Conservation (phyloP, 2,113 vertebrate genomes). For the Gasterosteus aculeatus region DNA sequence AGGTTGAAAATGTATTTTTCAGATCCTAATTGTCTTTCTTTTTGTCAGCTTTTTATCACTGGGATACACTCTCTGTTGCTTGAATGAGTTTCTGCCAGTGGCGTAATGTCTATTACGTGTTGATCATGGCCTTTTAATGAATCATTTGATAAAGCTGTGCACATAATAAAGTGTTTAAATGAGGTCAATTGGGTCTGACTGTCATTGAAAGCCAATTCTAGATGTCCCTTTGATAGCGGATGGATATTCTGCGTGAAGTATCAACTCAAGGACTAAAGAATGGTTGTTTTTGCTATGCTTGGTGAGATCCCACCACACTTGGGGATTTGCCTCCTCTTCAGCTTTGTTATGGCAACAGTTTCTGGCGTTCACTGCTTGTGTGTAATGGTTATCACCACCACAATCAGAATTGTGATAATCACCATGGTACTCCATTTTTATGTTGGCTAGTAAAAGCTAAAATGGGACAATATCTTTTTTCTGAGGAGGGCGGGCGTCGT, state of each 20-base stretch:
- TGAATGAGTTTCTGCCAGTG: slow-evolving; percentile 41
- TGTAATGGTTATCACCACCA: slow-evolving; percentile 55
- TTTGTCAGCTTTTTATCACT: slow-evolving; percentile 69
- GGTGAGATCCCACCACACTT: slow-evolving; percentile 23
- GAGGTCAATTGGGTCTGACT: slow-evolving; percentile 40
- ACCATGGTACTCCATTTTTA: slow-evolving; percentile 61
- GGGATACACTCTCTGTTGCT: slow-evolving; percentile 49
- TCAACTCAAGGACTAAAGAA: slow-evolving; percentile 35
- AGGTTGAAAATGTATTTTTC: slow-evolving; percentile 62
- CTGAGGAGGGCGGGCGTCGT: slow-evolving; percentile 21
- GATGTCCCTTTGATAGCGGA: slow-evolving; percentile 49
- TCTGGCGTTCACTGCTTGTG: slow-evolving; percentile 23
- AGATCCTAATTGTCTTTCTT: slow-evolving; percentile 65
- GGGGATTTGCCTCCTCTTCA: slow-evolving; percentile 40
- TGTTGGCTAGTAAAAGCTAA: slow-evolving; percentile 65
- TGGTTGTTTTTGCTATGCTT: slow-evolving; percentile 34
- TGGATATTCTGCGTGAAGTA: slow-evolving; percentile 40
- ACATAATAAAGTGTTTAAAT: slow-evolving; percentile 44
- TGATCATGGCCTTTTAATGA: slow-evolving; percentile 60
- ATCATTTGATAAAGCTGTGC: slow-evolving; percentile 59
- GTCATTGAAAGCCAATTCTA: slow-evolving; percentile 33
- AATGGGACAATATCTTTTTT: slow-evolving; percentile 60
- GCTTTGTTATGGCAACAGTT: slow-evolving; percentile 29
- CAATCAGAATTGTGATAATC: slow-evolving; percentile 61
- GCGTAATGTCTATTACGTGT: slow-evolving; percentile 54